These are phyloP conservation scores for Serranus cabrilla DNA, from an alignment of 2,797 vertebrate genomes.

Conservation along the genomic window DNA sequence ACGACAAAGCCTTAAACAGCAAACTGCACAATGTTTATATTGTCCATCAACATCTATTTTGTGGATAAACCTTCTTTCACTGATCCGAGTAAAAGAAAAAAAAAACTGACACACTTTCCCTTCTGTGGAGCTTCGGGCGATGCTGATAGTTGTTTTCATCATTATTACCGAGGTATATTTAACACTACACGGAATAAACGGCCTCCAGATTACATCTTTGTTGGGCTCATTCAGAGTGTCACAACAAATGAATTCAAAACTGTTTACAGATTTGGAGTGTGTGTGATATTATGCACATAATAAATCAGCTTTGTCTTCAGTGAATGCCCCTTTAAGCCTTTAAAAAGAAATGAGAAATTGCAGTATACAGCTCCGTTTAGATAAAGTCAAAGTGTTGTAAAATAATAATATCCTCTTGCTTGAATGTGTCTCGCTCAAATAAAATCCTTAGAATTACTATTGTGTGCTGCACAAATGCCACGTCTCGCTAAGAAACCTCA, in stretches of 20 bases:
- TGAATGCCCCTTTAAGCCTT: constrained; percentile 37
- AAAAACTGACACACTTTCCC: neutral
- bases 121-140: neutral
- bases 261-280: constrained; percentile 37
- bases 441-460: neutral
- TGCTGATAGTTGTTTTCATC: constrained; percentile 42
- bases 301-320: constrained; percentile 50
- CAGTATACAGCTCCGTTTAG: constrained; percentile 11
- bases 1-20: neutral
- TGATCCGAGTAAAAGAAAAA: neutral
- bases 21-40: neutral
- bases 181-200: constrained; percentile 40
- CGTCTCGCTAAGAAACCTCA: neutral
- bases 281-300: constrained; percentile 57
- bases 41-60: neutral
- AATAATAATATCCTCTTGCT: constrained; percentile 14
- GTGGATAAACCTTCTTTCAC: neutral
- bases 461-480: neutral
- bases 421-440: constrained; percentile 3
- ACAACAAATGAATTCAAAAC: constrained; percentile 48
- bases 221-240: constrained; percentile 48
- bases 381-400: constrained; percentile 7
- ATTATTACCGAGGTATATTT: constrained; percentile 45
- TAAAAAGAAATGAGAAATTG: constrained; percentile 24
- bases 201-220: constrained; percentile 49